Evolutionary conservation across 2,113 vertebrate species (phyloP).

Genomic region (Peromyscus leucopus): DNA sequence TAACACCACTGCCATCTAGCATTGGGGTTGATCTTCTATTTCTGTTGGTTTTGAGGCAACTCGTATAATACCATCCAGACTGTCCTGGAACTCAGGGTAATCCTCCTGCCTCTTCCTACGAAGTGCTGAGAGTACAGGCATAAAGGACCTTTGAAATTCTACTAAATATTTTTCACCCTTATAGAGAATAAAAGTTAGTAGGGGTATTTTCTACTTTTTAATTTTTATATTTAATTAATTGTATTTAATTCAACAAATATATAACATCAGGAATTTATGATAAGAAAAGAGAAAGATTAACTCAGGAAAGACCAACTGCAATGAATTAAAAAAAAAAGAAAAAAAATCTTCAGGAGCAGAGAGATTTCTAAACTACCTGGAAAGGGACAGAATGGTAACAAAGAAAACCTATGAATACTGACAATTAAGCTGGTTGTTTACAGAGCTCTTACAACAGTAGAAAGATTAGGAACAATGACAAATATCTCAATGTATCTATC

Average conservation of each 20-base stretch:
- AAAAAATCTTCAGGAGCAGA: neutral
- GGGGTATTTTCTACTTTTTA: neutral
- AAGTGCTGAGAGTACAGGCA: neutral
- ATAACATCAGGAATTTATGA: neutral
- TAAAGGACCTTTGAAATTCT: neutral
- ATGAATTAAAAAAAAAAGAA: constrained; percentile 8
- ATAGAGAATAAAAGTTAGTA: neutral
- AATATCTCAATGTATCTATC: neutral
- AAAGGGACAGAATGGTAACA: neutral
- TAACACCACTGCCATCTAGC: neutral
- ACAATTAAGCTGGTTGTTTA: neutral
- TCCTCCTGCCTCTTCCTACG: neutral
- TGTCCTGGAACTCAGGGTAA: neutral
- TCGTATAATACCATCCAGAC: neutral
- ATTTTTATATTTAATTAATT: neutral
- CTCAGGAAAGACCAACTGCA: neutral
- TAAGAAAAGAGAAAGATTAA: constrained; percentile 37
- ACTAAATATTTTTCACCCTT: neutral
- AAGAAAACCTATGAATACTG: neutral
- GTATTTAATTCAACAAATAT: constrained; percentile 40
- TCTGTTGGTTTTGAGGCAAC: neutral
- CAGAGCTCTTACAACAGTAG: neutral
- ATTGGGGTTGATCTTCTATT: neutral
- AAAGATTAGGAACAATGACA: neutral
- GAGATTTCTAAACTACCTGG: neutral